Evolutionary conservation across 2,797 vertebrate genomes (phyloP), one percentile per base, ranked within the genome.

Genomic region (Rhabdophis nuchalis): DNA sequence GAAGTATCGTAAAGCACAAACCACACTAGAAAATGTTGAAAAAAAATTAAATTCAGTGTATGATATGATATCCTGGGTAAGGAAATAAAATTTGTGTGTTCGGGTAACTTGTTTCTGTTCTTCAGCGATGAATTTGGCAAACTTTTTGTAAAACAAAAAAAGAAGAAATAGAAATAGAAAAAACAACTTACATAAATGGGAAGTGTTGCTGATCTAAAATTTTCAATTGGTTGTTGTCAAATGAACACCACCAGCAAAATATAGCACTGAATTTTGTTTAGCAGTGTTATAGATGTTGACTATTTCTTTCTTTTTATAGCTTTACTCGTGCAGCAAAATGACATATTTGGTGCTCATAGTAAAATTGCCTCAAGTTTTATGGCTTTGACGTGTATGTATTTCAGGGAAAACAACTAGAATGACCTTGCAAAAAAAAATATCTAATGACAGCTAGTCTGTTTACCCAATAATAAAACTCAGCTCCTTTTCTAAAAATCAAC

Each of bases 401-500:
- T 93, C 92, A 85, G 60, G 32, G 86, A 56, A 96, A 91, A 87
- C 92, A 88, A 52, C 60, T 87, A 86, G 9, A 41, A 89, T 92
- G 94, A 92, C 93, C 88, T 94, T 93, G 92, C 92, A 88, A 6
- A 68, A 41, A 41, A 41, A 89, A 57, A 50, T 86, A 50, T 56
- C 58, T 85, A 85, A 1, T 0, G 86, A 9, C 85, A 52, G 56
- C 88, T 90, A 90, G 90, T 77, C 93, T 87, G 87, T 58, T 93
- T 54, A 10, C 53, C 90, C 95, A 92, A 93, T 93, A 95, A 91
- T 91, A 82, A 53, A 92, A 93, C 68, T 92, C 60, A 93, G 52
- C 16, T 8, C 32, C 52, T 90, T 50, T 91, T 18, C 41, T 87
- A 54, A 95, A 88, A 93, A 93, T 88, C 86, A 90, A 4, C 14